Conservation (phyloP, 2,888 invertebrate genomes). For the Malthinus seriepunctatus region DNA sequence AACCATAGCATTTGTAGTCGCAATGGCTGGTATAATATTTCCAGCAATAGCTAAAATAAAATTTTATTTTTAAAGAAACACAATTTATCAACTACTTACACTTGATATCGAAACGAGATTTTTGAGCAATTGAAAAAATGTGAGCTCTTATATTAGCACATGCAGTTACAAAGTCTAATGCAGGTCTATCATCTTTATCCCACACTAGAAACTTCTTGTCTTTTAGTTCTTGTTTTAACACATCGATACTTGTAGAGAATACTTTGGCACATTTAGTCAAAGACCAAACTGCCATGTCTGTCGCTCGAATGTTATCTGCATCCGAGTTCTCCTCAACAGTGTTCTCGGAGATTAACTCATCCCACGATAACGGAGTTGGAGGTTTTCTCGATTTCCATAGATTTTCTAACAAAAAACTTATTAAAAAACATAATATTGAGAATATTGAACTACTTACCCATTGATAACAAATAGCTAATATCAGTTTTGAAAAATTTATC, state of each 20-base stretch:
- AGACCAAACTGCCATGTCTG: slow-evolving; percentile 51
- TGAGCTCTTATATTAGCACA: slow-evolving; percentile 91
- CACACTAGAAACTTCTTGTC: slow-evolving; percentile 79
- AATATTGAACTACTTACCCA: slow-evolving; percentile 58
- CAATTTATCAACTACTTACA: slow-evolving; percentile 62
- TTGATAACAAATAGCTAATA: slow-evolving; percentile 89
- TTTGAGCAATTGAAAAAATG: slow-evolving; percentile 85
- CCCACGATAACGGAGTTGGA: slow-evolving; percentile 80
- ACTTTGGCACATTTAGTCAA: slow-evolving; percentile 58
- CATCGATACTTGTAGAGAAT: slow-evolving; percentile 69
- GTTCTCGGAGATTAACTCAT: slow-evolving; percentile 50
- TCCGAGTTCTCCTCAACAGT: slow-evolving; percentile 36
- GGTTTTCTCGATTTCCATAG: slow-evolving; percentile 91
- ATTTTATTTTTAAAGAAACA: background rate
- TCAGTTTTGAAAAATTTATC: slow-evolving; percentile 94
- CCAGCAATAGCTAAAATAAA: slow-evolving; percentile 87
- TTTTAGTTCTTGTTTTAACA: slow-evolving; percentile 64
- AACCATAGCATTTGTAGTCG: slow-evolving; percentile 97
- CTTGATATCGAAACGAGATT: slow-evolving; percentile 93
- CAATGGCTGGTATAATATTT: slow-evolving; percentile 99
- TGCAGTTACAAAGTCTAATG: slow-evolving; percentile 96
- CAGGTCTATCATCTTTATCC: slow-evolving; percentile 95
- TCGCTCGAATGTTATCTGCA: slow-evolving; percentile 35
- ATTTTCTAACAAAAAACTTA: slow-evolving; percentile 58
- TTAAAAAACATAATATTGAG: background rate